Evolutionary conservation across 92 coral and sea anemone genomes (phyloP).

Genomic region (Montipora capitata): DNA sequence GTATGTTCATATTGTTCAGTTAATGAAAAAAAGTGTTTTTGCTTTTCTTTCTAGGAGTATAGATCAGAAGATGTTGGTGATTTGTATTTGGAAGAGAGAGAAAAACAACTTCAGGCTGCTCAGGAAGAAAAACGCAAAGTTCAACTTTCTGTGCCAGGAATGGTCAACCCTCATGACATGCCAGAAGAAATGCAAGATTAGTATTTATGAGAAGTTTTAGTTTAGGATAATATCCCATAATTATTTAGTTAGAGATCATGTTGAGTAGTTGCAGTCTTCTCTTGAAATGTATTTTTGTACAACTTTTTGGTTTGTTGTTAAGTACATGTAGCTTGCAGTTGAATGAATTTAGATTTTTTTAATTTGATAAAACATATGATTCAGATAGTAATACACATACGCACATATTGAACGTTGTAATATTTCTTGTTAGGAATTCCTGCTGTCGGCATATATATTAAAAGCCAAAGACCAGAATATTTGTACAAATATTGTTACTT

Average conservation of each 20-base stretch:
- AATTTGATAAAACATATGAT: background rate
- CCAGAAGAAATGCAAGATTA: conserved; percentile 99
- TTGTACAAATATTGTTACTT: conserved; percentile 43
- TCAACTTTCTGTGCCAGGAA: conserved; percentile 97
- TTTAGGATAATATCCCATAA: conserved; percentile 31
- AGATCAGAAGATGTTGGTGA: conserved; percentile 93
- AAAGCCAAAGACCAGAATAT: conserved; percentile 22
- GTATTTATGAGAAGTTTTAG: conserved; percentile 43
- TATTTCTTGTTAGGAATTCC: conserved; percentile 49
- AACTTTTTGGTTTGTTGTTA: conserved; percentile 9
- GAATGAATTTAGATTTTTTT: conserved; percentile 26
- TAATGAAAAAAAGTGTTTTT: background rate
- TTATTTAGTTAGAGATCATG: conserved; percentile 51
- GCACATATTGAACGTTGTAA: conserved; percentile 19
- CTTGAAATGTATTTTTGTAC: conserved; percentile 40
- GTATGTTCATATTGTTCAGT: too few species aligned
- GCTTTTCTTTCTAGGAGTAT: conserved; percentile 77
- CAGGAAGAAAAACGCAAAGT: conserved; percentile 97
- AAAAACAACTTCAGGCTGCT: conserved; percentile 84
- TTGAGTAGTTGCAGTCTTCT: conserved; percentile 16
- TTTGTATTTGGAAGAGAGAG: conserved; percentile 94
- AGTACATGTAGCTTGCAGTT: conserved; percentile 1
- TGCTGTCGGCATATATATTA: background rate
- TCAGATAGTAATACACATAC: background rate
- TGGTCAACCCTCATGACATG: conserved; percentile 97